These are phyloP conservation scores for Coregonus suidteri DNA, from an alignment of 2,797 vertebrate genomes.

Conservation along the genomic window DNA sequence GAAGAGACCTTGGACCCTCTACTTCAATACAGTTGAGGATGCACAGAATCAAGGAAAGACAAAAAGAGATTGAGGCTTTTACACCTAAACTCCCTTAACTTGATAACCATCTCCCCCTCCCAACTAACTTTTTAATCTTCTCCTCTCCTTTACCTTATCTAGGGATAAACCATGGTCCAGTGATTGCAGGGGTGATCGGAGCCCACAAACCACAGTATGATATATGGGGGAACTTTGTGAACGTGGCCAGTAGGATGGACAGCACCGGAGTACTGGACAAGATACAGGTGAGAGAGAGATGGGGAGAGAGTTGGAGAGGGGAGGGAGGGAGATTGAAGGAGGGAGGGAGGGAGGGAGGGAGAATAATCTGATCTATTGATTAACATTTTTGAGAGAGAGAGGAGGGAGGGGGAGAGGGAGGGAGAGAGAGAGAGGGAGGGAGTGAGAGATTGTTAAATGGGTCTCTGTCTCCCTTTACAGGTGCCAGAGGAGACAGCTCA, in stretches of 20 bases:
- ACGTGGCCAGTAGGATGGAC: conserved; percentile 91
- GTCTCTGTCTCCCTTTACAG: conserved; percentile 57
- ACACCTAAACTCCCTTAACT: not conserved
- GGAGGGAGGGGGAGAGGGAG: not conserved
- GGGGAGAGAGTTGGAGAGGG: not conserved
- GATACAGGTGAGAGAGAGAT: conserved; percentile 79
- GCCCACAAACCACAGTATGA: conserved; percentile 91
- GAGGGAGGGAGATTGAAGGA: not conserved
- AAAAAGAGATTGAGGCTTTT: too few species aligned
- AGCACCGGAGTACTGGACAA: conserved; percentile 86
- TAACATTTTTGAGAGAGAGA: not conserved
- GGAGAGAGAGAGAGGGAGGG: not conserved
- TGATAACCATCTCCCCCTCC: not conserved
- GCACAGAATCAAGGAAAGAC: too few species aligned
- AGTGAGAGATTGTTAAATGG: not conserved
- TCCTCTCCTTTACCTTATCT: not conserved
- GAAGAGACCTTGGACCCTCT: too few species aligned
- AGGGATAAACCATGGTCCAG: conserved; percentile 88
- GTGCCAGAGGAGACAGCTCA: conserved; percentile 85
- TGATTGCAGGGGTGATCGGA: conserved; percentile 89
- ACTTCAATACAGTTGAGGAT: too few species aligned
- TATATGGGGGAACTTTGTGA: conserved; percentile 91
- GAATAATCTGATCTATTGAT: not conserved
- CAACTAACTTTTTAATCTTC: not conserved
- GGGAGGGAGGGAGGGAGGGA: not conserved